Percentiles rank a stretch among this genome's conserved stretches.
Evolutionary conservation across 30 jellyfish, hydroid and myxozoan species (phyloP).

Genomic region (Chironex yamaguchii): DNA sequence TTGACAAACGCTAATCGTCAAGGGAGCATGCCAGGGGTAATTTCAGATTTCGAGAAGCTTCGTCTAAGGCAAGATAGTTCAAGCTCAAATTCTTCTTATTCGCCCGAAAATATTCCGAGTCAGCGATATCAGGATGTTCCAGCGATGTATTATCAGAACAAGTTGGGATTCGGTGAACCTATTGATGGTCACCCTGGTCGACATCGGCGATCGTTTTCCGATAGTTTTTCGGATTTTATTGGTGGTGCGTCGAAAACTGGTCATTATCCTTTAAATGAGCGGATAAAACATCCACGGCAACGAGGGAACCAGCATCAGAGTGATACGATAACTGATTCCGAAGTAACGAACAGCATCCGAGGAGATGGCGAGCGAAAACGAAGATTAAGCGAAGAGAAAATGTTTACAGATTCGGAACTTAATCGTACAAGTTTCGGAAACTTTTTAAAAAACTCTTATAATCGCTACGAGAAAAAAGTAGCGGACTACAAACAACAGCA

Average conservation of each 20-base stretch:
- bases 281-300: not conserved
- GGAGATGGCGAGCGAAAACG: not conserved
- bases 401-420: not conserved
- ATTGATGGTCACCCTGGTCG: not conserved
- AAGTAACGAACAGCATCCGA: not conserved
- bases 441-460: not conserved
- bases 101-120: constrained; percentile 70
- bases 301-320: not conserved
- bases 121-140: not conserved
- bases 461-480: not conserved
- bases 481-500: not conserved
- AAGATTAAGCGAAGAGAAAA: not conserved
- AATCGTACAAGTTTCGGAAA: not conserved
- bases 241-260: not conserved
- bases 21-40: not conserved
- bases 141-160: not conserved
- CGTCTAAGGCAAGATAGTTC: constrained; percentile 69
- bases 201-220: constrained; percentile 23
- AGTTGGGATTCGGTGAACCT: not conserved
- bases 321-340: not conserved
- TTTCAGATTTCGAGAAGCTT: not conserved
- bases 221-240: constrained; percentile 13
- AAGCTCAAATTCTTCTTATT: constrained; percentile 88
- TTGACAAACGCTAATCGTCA: not conserved
- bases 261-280: not conserved